A percentile compares a stretch with the other conserved stretches of the same genome.
Evolutionary conservation across 2,797 vertebrate species (phyloP).

Genomic region (Falco naumanni): DNA sequence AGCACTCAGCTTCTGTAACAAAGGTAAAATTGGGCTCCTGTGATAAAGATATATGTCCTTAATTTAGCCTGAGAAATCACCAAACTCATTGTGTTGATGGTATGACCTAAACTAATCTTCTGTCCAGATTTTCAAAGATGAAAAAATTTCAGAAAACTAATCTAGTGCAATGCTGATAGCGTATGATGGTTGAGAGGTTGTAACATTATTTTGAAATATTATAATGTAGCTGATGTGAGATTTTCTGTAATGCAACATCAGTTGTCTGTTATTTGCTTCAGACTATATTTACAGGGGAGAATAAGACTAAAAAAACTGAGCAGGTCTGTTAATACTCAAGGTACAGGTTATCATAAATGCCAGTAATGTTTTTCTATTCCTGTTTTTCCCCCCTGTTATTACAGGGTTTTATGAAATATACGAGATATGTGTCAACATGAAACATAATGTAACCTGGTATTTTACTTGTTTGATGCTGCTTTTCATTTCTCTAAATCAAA

Average conservation of each 20-base stretch:
- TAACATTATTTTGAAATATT: slow-evolving; percentile 60
- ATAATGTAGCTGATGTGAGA: slow-evolving; percentile 32
- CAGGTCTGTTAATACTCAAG: slow-evolving; percentile 24
- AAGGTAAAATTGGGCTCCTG: slow-evolving; percentile 27
- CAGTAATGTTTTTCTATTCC: slow-evolving; percentile 19
- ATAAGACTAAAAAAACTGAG: not conserved
- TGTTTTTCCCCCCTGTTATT: not conserved
- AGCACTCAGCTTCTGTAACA: slow-evolving; percentile 36
- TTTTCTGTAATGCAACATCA: slow-evolving; percentile 48
- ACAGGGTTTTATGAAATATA: not conserved
- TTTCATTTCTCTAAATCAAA: slow-evolving; percentile 18
- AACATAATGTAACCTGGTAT: not conserved
- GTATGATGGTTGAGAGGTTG: slow-evolving; percentile 32
- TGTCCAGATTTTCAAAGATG: slow-evolving; percentile 17
- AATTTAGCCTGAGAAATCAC: slow-evolving; percentile 52
- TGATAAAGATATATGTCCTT: slow-evolving; percentile 24
- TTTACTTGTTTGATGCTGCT: slow-evolving; percentile 21
- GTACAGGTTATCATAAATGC: slow-evolving; percentile 24
- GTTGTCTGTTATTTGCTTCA: slow-evolving; percentile 42
- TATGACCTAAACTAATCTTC: slow-evolving; percentile 61
- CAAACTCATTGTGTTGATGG: slow-evolving; percentile 37
- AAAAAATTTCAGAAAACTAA: slow-evolving; percentile 54
- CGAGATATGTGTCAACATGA: not conserved
- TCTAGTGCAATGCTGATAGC: slow-evolving; percentile 38
- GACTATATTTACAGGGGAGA: slow-evolving; percentile 4